Conservation (phyloP, 2,113 vertebrate genomes). For the Rhea pennata region DNA sequence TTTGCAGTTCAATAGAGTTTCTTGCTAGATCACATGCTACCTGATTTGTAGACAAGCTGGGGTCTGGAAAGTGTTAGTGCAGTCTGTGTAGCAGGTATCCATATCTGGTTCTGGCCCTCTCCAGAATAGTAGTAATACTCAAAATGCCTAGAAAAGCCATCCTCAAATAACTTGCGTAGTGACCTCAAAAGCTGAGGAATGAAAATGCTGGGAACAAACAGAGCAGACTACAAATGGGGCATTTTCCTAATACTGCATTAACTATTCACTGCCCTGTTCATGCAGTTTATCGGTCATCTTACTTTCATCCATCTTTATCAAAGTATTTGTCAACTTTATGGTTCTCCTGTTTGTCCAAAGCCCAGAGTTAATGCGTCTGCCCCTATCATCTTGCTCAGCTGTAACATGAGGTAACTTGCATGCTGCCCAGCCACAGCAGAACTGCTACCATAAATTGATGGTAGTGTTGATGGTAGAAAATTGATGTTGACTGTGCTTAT, state of each 20-base stretch:
- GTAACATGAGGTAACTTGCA: not conserved
- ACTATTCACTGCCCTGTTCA: not conserved
- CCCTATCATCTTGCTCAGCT: not conserved
- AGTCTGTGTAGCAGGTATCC: not conserved
- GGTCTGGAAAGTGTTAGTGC: not conserved
- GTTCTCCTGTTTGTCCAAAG: not conserved
- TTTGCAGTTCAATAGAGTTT: not conserved
- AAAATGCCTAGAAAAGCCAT: not conserved
- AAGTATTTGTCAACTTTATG: not conserved
- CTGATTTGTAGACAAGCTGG: rapidly evolving
- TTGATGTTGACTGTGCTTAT: not conserved
- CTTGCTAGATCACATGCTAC: not conserved
- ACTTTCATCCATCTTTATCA: not conserved
- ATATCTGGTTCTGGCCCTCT: not conserved
- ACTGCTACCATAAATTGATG: not conserved
- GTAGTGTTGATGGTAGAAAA: not conserved
- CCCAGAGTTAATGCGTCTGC: not conserved
- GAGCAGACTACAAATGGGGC: not conserved
- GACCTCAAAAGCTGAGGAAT: not conserved
- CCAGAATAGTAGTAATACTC: not conserved
- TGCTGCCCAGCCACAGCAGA: not conserved
- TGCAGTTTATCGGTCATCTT: not conserved
- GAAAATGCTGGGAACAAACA: not conserved
- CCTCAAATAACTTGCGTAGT: rapidly evolving
- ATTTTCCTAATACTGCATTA: not conserved